These are phyloP conservation scores for Heliconius nattereri DNA, from an alignment of 1,140 invertebrate genomes.

Conservation along the genomic window DNA sequence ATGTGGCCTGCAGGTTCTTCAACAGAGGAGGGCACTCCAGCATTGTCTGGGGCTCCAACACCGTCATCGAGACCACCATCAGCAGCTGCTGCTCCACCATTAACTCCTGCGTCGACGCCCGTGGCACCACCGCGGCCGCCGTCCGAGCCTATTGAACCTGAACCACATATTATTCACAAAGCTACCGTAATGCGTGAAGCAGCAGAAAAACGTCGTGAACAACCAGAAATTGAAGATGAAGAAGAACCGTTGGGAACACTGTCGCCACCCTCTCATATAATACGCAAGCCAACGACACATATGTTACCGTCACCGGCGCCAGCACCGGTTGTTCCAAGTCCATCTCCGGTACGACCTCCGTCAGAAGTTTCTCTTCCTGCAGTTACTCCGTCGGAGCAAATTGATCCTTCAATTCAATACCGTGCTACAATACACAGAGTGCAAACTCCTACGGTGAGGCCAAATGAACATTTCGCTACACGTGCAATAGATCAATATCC, in stretches of 20 bases:
- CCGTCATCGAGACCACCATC: slow-evolving; percentile 68
- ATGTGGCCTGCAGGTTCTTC: slow-evolving; percentile 68
- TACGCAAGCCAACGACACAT: slow-evolving; percentile 64
- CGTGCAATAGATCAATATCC: slow-evolving; percentile 69
- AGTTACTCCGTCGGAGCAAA: slow-evolving; percentile 44
- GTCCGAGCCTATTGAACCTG: slow-evolving; percentile 74
- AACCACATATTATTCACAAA: slow-evolving; percentile 78
- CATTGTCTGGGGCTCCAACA: slow-evolving; percentile 66
- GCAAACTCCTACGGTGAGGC: slow-evolving; percentile 64
- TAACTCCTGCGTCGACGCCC: slow-evolving; percentile 55
- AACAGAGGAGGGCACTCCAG: slow-evolving; percentile 74
- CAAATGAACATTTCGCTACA: slow-evolving; percentile 59
- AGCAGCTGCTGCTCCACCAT: slow-evolving; percentile 68
- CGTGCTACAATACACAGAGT: slow-evolving; percentile 58
- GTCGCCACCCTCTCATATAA: slow-evolving; percentile 76
- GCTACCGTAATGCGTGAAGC: slow-evolving; percentile 81
- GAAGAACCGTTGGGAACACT: slow-evolving; percentile 65
- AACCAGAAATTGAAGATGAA: slow-evolving; percentile 73
- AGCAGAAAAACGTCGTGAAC: slow-evolving; percentile 75
- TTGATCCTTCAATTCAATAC: slow-evolving; percentile 56
- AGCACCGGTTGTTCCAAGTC: slow-evolving; percentile 63
- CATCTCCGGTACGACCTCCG: slow-evolving; percentile 63
- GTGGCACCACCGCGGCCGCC: slow-evolving; percentile 64
- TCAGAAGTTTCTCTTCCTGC: slow-evolving; percentile 53
- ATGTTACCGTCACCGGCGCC: slow-evolving; percentile 70